Conservation (phyloP, 2,113 vertebrate genomes). For the Calidris pugnax region DNA sequence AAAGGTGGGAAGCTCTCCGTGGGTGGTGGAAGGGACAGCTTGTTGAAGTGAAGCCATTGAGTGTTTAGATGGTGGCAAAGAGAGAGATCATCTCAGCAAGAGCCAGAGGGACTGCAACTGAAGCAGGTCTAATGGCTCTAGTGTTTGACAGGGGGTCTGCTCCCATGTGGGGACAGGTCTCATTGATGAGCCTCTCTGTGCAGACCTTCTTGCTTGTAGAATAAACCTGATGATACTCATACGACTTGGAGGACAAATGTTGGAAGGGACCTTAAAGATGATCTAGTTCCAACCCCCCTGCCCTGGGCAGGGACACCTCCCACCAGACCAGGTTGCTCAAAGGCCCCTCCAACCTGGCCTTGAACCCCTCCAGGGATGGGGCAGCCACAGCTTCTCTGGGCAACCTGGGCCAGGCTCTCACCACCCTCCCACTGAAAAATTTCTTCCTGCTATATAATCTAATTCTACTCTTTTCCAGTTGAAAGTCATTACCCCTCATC, state of each 20-base stretch:
- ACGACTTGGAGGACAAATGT: not conserved
- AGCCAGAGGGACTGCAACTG: not conserved
- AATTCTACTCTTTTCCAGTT: not conserved
- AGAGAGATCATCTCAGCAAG: not conserved
- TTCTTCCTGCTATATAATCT: not conserved
- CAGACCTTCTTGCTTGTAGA: not conserved
- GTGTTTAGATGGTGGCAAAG: not conserved
- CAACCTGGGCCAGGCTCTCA: not conserved
- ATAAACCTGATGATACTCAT: not conserved
- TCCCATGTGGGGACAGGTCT: not conserved
- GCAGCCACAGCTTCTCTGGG: not conserved
- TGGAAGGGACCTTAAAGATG: not conserved
- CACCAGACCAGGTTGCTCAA: not conserved
- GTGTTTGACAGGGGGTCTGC: fast-evolving
- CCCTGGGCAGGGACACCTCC: not conserved
- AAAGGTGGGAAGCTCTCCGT: not conserved
- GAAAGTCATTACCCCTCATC: not conserved
- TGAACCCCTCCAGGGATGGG: not conserved
- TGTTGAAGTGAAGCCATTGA: not conserved
- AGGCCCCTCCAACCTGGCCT: not conserved
- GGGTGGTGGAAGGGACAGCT: not conserved
- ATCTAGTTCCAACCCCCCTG: not conserved
- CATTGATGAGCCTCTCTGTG: not conserved
- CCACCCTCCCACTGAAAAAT: not conserved
- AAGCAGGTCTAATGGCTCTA: not conserved